Conservation (phyloP, 2,113 vertebrate genomes). For the Phalacrocorax pelagicus region DNA sequence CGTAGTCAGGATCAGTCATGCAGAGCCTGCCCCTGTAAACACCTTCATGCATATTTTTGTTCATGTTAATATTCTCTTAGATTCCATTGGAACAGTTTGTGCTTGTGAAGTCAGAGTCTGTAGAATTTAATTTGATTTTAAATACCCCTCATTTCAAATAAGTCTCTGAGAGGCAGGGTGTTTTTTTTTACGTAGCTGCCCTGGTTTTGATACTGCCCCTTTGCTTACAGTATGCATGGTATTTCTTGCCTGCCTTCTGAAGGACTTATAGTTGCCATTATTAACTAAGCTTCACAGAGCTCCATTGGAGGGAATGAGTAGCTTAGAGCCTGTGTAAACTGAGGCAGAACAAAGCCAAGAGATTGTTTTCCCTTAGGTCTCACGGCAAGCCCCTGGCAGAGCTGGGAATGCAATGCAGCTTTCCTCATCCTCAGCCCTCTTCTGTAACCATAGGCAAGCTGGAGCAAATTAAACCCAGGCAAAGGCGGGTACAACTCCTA, state of each 20-base stretch:
- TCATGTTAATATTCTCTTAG: not conserved
- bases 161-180: not conserved
- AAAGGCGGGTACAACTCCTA: not conserved
- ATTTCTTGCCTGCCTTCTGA: not conserved
- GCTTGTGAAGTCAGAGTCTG: not conserved
- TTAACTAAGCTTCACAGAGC: not conserved
- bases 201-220: not conserved
- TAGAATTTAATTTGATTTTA: not conserved
- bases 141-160: not conserved
- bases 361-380: conserved; percentile 44
- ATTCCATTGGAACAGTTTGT: not conserved
- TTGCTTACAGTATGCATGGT: not conserved
- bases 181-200: not conserved
- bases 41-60: not conserved
- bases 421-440: not conserved
- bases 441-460: conserved; percentile 15
- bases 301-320: not conserved
- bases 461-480: conserved; percentile 53
- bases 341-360: conserved; percentile 40
- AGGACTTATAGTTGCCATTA: not conserved
- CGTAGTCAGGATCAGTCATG: not conserved
- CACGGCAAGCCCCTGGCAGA: conserved; percentile 14
- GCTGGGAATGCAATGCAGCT: conserved; percentile 20
- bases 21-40: not conserved
- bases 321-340: conserved; percentile 36